Conservation (phyloP, 2,797 vertebrate genomes). For the Sebastes melanostomus region DNA sequence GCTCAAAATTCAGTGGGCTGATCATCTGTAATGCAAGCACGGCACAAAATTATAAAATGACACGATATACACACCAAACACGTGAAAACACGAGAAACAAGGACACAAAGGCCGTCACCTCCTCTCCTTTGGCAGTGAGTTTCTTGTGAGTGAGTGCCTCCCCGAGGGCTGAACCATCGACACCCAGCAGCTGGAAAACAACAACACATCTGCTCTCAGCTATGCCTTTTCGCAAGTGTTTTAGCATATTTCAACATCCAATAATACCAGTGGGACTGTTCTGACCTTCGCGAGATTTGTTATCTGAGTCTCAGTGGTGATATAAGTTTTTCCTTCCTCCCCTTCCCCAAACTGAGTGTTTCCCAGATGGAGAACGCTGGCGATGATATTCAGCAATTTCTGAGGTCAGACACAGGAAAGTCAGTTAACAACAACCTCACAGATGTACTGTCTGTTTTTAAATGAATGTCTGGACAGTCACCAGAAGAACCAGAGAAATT, state of each 20-base stretch:
- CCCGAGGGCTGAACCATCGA: constrained; percentile 85
- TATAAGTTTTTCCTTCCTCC: constrained; percentile 88
- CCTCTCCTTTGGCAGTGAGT: constrained; percentile 96
- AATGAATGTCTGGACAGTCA: not conserved
- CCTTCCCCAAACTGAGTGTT: constrained; percentile 93
- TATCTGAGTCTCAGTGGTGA: constrained; percentile 91
- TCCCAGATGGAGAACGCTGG: constrained; percentile 93
- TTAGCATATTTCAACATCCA: constrained; percentile 33
- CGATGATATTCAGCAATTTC: constrained; percentile 92
- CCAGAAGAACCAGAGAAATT: not conserved
- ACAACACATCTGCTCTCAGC: constrained; percentile 58
- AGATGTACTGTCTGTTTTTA: not conserved
- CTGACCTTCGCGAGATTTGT: constrained; percentile 90
- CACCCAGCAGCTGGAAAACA: constrained; percentile 88
- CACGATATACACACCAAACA: not conserved
- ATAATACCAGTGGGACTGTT: constrained; percentile 14
- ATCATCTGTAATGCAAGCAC: constrained; percentile 83
- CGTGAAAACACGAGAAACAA: not conserved
- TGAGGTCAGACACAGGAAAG: constrained; percentile 56
- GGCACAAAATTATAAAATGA: not conserved
- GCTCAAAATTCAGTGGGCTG: constrained; percentile 93
- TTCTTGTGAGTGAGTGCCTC: constrained; percentile 95
- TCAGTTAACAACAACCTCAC: constrained; percentile 16
- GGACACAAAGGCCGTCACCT: constrained; percentile 80
- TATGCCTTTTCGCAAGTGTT: not conserved